A percentile compares a stretch with the other conserved stretches of the same genome.
phyloP scores from a whole-genome alignment of 1,140 invertebrate genomes.

The Olivierus martensii region DNA sequence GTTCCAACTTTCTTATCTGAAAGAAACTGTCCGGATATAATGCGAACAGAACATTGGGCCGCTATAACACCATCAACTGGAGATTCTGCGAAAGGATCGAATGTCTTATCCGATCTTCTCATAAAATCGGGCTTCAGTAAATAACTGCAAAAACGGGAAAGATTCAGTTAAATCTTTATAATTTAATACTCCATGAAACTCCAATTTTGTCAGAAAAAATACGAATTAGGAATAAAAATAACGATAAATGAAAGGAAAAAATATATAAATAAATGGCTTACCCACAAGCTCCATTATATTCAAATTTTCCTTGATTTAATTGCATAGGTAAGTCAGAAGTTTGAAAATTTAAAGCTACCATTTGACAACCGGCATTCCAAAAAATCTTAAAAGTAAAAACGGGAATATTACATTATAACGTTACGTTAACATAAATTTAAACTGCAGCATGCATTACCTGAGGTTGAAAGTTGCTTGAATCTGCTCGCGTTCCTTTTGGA shows the following conservation, averaged over 20 bases:
- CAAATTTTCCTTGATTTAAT: conserved; percentile 99
- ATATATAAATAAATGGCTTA: conserved; percentile 21
- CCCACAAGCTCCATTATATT: conserved; percentile 79
- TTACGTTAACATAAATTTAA: neutral
- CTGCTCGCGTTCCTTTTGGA: conserved; percentile 93
- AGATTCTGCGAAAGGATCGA: conserved; percentile 98
- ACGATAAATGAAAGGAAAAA: neutral
- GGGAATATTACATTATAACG: no score
- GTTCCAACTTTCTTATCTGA: conserved; percentile 98
- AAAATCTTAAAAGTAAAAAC: conserved; percentile 36
- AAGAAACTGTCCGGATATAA: conserved; percentile 98
- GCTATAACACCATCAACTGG: conserved; percentile 99
- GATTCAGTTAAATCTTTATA: no score
- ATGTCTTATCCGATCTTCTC: conserved; percentile 84
- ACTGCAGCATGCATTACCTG: conserved; percentile 53
- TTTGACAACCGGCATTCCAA: conserved; percentile 71
- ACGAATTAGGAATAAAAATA: no score
- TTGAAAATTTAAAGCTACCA: conserved; percentile 99
- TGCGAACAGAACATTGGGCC: conserved; percentile 92
- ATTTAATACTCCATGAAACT: no score
- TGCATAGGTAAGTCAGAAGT: conserved; percentile 99
- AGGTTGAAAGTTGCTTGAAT: conserved; percentile 99
- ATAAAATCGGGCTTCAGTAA: conserved; percentile 98
- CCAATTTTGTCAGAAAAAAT: no score
- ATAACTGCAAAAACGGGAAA: conserved; percentile 63